Evolutionary conservation across 2,888 invertebrate genomes (phyloP), one percentile per base, ranked within the genome.

Genomic region (Mythimna ferrago): DNA sequence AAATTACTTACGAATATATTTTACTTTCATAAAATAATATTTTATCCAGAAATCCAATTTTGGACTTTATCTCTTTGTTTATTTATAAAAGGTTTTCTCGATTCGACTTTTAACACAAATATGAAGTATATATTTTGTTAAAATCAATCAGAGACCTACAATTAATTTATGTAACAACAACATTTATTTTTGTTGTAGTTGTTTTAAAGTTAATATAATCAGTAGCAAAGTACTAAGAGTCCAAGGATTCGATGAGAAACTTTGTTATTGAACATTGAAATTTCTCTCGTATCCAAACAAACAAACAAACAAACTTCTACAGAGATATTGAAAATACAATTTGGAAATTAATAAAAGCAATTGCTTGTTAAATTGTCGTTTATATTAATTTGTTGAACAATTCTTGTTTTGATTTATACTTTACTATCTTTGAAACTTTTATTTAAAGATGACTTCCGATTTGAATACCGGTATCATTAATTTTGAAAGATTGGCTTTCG

Each of bases 241-340:
- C 19, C 51, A 71, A 32, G 57, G 41, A 70, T 70, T 61, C 60
- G 57, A 69, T 64, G 38, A 21, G 5, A 76, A 84, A 85, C 66
- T 84, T 82, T 76, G 57, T 68, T 75, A 68, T 73, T 72, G 56
- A 78, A 85, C 71, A 73, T 72, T 78, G 64, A 71, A 82, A 77
- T 73, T 76, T 76, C 73, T 66, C 64, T 63, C 77, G 38, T 78
- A 80, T 74, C 74, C 68, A 77, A 74, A 79, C 78, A 81, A 83
- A 81, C 78, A 81, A 83, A 81, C 66, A 78, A 85, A 82, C 67
- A 79, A 86, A 84, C 73, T 78, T 73, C 35, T 26, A 63, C 71
- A 75, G 80, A 75, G 80, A 78, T 77, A 81, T 81, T 76, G 83
- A 84, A 85, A 82, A 74, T 74, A 82, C 78, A 78, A 84, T 76